Evolutionary conservation across 2,113 vertebrate genomes (phyloP).

Genomic region (Prinia subflava): DNA sequence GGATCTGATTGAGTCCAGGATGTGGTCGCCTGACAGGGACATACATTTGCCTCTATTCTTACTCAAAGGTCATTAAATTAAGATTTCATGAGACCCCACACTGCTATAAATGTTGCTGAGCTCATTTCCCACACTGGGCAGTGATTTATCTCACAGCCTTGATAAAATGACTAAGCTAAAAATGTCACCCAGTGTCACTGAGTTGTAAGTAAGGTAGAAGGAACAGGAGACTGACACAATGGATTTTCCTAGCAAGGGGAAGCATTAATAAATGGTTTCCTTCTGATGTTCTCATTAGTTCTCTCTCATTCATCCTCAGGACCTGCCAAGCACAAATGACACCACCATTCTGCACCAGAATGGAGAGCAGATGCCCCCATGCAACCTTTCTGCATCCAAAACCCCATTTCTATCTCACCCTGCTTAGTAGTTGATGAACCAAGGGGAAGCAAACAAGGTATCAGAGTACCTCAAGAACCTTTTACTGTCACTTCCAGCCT

Average conservation of each 20-base stretch:
- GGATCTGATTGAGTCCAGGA: not conserved
- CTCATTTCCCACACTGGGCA: not conserved
- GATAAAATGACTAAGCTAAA: conserved; percentile 39
- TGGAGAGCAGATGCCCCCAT: not conserved
- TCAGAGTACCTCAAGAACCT: not conserved
- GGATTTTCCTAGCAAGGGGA: conserved; percentile 15
- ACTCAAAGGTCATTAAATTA: conserved; percentile 37
- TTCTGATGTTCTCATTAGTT: conserved; percentile 10
- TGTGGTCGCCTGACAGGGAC: not conserved
- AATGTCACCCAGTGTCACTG: not conserved
- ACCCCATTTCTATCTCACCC: not conserved
- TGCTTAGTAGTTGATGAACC: not conserved
- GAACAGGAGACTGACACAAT: not conserved
- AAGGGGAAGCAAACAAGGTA: not conserved
- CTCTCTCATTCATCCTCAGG: not conserved
- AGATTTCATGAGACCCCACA: conserved; percentile 49
- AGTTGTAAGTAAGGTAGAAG: not conserved
- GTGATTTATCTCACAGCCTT: conserved; percentile 35
- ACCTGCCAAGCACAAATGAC: not conserved
- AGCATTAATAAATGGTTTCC: conserved; percentile 4
- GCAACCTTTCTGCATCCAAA: not conserved
- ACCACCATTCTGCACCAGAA: not conserved
- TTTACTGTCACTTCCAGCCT: not conserved
- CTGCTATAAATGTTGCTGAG: conserved; percentile 44
- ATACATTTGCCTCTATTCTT: conserved; percentile 19